Conservation (phyloP, 2,797 vertebrate genomes). For the Acridotheres tristis region DNA sequence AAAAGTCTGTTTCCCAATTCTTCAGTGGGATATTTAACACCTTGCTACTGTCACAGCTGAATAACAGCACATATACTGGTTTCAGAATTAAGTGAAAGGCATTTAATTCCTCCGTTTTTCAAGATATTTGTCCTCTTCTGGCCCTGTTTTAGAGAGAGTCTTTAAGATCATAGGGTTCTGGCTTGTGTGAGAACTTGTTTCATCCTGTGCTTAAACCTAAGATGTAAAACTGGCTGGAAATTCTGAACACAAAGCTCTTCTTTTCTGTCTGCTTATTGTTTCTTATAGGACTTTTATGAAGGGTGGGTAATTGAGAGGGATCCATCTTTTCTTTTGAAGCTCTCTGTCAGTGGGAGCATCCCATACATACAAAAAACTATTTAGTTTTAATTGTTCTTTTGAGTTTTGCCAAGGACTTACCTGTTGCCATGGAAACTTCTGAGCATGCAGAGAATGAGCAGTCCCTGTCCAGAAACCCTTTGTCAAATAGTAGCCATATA, state of each 20-base stretch:
- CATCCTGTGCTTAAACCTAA: neutral
- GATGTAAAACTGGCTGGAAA: neutral
- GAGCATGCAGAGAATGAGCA: neutral
- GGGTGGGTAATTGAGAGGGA: neutral
- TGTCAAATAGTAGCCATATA: neutral
- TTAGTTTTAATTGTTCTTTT: neutral
- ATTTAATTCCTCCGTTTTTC: neutral
- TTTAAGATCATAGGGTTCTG: neutral
- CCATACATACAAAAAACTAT: neutral
- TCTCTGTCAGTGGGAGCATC: neutral
- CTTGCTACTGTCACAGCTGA: neutral
- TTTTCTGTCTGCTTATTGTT: neutral
- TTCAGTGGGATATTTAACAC: neutral
- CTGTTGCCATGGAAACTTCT: neutral
- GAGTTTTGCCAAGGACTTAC: neutral
- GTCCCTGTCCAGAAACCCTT: neutral
- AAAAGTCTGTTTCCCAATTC: neutral
- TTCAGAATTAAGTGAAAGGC: neutral
- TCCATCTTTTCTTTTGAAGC: neutral
- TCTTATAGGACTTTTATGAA: neutral
- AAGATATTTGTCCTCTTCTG: neutral
- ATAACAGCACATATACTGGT: neutral
- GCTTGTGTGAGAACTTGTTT: neutral
- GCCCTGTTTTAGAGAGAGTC: neutral
- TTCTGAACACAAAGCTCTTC: neutral